A percentile compares a stretch with the other conserved stretches of the same genome.
Evolutionary conservation across 2,888 invertebrate species (phyloP).

Genomic region (Troglohyphantes excavatus): DNA sequence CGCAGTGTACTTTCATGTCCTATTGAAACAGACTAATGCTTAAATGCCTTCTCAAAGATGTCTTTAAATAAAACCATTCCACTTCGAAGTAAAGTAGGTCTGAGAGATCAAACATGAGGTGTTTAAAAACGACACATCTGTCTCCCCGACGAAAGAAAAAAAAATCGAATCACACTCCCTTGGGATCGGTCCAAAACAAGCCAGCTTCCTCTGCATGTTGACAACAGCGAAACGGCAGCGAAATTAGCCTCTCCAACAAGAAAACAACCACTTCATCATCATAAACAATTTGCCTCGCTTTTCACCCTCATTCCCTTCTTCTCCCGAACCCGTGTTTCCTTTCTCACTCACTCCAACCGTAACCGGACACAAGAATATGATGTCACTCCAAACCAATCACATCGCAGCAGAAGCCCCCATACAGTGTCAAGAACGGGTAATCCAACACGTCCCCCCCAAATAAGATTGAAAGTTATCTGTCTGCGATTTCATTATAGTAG

Average conservation of each 20-base stretch:
- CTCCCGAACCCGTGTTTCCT: constrained; percentile 40
- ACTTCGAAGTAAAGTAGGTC: neutral
- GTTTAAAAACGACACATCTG: neutral
- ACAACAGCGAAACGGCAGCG: constrained; percentile 6
- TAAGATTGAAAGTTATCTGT: constrained; percentile 64
- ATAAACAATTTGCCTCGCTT: constrained; percentile 52
- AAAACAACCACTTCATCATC: constrained; percentile 53
- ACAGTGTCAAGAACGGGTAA: constrained; percentile 53
- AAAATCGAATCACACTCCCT: neutral
- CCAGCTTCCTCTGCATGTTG: neutral
- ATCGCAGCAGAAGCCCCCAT: constrained; percentile 14
- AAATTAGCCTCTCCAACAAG: constrained; percentile 25
- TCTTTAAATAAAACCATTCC: too few species aligned
- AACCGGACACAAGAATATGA: constrained; percentile 40
- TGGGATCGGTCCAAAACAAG: constrained; percentile 1
- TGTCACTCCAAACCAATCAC: constrained; percentile 29
- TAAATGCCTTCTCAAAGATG: too few species aligned
- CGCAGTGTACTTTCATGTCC: too few species aligned
- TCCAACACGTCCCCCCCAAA: constrained; percentile 49
- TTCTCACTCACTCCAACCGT: constrained; percentile 26
- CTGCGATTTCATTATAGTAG: constrained; percentile 40
- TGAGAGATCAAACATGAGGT: neutral
- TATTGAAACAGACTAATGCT: too few species aligned
- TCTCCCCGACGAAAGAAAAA: neutral
- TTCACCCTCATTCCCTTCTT: constrained; percentile 24